Evolutionary conservation across 2,888 invertebrate genomes (phyloP).

Genomic region (Magallana nippona): DNA sequence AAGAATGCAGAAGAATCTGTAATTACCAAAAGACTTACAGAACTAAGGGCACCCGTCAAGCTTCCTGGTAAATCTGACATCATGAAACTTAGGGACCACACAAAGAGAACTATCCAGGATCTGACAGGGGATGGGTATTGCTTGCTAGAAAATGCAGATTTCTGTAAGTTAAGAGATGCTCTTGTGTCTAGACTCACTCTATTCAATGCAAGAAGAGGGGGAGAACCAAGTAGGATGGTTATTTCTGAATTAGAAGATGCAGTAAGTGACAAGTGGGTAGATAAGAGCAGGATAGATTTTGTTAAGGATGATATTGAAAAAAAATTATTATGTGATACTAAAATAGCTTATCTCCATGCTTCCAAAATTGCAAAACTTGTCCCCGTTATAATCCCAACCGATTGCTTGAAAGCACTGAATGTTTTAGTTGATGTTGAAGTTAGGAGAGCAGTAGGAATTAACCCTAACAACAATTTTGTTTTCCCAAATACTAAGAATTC

Average conservation of each 20-base stretch:
- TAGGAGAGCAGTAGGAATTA: slow-evolving; percentile 10
- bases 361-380: slow-evolving; percentile 34
- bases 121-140: background rate
- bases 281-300: background rate
- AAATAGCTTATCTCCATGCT: slow-evolving; percentile 46
- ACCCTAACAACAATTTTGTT: slow-evolving; percentile 11
- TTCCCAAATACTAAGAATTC: slow-evolving; percentile 34
- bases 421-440: background rate
- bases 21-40: slow-evolving; percentile 12
- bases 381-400: background rate
- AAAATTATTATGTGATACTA: slow-evolving; percentile 21
- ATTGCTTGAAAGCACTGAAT: background rate
- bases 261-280: slow-evolving; percentile 29
- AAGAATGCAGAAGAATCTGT: slow-evolving; percentile 20
- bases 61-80: slow-evolving; percentile 22
- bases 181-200: slow-evolving; percentile 45
- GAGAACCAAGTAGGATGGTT: slow-evolving; percentile 47
- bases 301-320: slow-evolving; percentile 36
- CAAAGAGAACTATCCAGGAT: background rate
- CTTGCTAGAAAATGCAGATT: background rate
- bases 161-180: slow-evolving; percentile 20
- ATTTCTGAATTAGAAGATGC: slow-evolving; percentile 50
- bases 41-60: background rate
- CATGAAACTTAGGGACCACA: background rate
- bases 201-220: slow-evolving; percentile 48